phyloP scores from a whole-genome alignment of 2,797 vertebrate species.

The Microcaecilia unicolor region DNA sequence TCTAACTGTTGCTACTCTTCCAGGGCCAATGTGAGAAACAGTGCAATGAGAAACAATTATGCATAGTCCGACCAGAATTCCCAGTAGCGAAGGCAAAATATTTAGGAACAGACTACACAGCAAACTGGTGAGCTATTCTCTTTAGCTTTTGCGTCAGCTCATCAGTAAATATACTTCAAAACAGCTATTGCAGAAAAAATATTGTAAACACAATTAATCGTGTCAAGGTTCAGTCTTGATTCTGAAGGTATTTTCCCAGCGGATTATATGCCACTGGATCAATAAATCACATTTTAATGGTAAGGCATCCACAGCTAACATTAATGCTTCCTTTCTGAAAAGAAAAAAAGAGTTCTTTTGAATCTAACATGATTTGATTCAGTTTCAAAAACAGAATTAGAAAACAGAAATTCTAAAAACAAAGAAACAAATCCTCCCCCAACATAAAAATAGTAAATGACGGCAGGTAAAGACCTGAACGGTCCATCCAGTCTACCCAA shows the following conservation, averaged over 20 bases:
- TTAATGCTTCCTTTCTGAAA: slow-evolving; percentile 38
- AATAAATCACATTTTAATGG: slow-evolving; percentile 42
- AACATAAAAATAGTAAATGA: too few relatives aligned
- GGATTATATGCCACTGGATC: slow-evolving; percentile 31
- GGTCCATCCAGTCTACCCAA: too few relatives aligned
- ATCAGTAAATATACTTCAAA: slow-evolving; percentile 45
- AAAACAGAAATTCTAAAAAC: too few relatives aligned
- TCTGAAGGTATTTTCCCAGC: slow-evolving; percentile 40
- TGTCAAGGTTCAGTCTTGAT: slow-evolving; percentile 46
- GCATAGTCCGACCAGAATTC: neutral
- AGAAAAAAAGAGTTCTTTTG: slow-evolving; percentile 14
- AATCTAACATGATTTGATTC: slow-evolving; percentile 29
- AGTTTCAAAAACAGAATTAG: slow-evolving; percentile 7
- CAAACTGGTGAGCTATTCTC: slow-evolving; percentile 47
- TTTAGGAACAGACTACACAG: too few relatives aligned
- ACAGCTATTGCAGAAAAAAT: slow-evolving; percentile 45
- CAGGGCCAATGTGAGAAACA: too few relatives aligned
- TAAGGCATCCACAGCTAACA: slow-evolving; percentile 34
- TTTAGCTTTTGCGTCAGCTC: slow-evolving; percentile 39
- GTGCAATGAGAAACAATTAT: neutral
- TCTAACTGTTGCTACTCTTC: too few relatives aligned
- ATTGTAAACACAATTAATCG: slow-evolving; percentile 48
- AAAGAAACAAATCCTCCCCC: too few relatives aligned
- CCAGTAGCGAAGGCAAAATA: neutral
- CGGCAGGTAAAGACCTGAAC: too few relatives aligned